Evolutionary conservation across 1,140 invertebrate genomes (phyloP).

Genomic region (Thaumetopoea pityocampa): DNA sequence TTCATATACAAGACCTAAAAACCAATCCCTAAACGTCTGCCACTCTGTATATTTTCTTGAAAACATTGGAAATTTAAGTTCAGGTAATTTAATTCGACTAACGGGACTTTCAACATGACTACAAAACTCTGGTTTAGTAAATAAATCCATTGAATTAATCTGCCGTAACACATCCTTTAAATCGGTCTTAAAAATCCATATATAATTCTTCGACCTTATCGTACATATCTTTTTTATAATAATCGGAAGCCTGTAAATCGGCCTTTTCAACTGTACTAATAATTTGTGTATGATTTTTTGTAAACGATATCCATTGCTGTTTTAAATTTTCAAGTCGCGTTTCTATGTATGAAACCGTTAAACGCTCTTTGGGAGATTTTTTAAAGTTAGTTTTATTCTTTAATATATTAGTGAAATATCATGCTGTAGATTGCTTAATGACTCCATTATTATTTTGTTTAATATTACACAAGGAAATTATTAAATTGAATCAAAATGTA

Average conservation of each 20-base stretch:
- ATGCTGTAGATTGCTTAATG: background rate
- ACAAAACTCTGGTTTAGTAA: too few relatives aligned
- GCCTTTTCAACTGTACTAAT: background rate
- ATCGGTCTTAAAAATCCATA: background rate
- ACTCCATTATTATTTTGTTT: too few relatives aligned
- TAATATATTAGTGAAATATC: background rate
- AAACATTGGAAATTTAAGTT: constrained; percentile 2
- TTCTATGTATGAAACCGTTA: background rate
- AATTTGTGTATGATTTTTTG: background rate
- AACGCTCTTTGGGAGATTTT: constrained; percentile 1
- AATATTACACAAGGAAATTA: too few relatives aligned
- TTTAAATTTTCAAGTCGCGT: constrained; percentile 2
- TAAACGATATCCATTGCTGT: background rate
- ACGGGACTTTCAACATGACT: background rate
- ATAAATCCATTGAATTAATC: background rate
- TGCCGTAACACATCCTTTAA: background rate
- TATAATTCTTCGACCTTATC: constrained; percentile 5
- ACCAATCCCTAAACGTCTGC: constrained; percentile 5
- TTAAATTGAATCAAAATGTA: too few relatives aligned
- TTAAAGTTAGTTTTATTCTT: constrained; percentile 1
- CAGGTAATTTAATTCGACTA: background rate
- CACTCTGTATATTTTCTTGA: constrained; percentile 6
- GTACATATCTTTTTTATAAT: constrained; percentile 1
- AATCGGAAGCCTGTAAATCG: background rate
- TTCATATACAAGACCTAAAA: background rate